Evolutionary conservation across 2,888 invertebrate genomes (phyloP).

Genomic region (Conistra vaccinii): DNA sequence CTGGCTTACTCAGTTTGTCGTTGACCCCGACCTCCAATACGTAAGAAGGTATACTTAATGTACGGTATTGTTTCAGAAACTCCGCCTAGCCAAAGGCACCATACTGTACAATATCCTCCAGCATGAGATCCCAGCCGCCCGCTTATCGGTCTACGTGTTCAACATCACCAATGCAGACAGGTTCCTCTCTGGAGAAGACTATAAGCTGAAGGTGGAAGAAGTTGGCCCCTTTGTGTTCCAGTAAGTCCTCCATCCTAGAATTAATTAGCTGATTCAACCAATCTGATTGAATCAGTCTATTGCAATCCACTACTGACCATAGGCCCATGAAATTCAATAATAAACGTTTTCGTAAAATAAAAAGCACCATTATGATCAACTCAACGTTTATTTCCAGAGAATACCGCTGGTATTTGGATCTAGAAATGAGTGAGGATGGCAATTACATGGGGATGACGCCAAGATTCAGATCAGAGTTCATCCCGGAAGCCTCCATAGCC

Average conservation of each 20-base stretch:
- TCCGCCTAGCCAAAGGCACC: constrained; percentile 89
- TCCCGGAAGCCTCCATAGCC: constrained; percentile 92
- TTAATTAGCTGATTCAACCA: not conserved
- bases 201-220: constrained; percentile 93
- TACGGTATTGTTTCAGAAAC: constrained; percentile 60
- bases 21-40: not conserved
- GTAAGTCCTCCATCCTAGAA: constrained; percentile 90
- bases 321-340: not conserved
- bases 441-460: constrained; percentile 92
- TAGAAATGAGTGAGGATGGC: constrained; percentile 91
- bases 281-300: not conserved
- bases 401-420: constrained; percentile 91
- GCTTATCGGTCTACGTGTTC: constrained; percentile 92
- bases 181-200: constrained; percentile 92
- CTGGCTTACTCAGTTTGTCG: too few relatives aligned
- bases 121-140: constrained; percentile 92
- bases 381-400: constrained; percentile 89
- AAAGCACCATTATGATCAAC: not conserved
- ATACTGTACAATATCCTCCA: constrained; percentile 91
- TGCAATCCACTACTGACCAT: not conserved
- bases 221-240: constrained; percentile 96
- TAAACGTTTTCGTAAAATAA: not conserved
- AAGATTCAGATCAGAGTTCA: constrained; percentile 88
- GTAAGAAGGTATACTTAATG: not conserved
- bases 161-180: constrained; percentile 94